Percentiles rank a stretch among this genome's conserved stretches.
These are phyloP conservation scores for Acridotheres tristis DNA, from an alignment of 2,797 vertebrate genomes.

Conservation along the genomic window DNA sequence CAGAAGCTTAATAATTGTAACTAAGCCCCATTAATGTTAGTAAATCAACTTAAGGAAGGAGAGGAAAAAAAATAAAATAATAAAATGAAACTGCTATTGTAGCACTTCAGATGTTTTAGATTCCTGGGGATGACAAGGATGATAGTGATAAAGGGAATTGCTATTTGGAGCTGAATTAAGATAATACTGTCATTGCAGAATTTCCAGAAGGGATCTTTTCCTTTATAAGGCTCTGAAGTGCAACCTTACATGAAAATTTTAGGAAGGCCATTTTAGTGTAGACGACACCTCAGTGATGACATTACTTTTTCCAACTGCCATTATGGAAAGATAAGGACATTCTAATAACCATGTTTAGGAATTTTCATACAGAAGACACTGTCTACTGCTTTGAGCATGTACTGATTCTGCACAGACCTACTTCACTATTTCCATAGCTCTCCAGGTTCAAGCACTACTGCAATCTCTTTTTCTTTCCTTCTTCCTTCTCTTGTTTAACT, in stretches of 20 bases:
- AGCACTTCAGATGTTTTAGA: constrained; percentile 2
- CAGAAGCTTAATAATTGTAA: background rate
- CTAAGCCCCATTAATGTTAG: background rate
- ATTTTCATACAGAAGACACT: background rate
- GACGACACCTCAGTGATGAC: background rate
- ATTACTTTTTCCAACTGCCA: background rate
- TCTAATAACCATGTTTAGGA: background rate
- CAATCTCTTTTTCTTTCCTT: background rate
- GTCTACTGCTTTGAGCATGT: background rate
- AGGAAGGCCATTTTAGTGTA: background rate
- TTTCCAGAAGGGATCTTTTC: background rate
- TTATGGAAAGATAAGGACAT: background rate
- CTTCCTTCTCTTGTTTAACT: background rate
- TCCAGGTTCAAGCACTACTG: background rate
- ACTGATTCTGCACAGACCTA: background rate
- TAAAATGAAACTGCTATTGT: background rate
- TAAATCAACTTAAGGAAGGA: background rate
- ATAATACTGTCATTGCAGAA: background rate
- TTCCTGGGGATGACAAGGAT: background rate
- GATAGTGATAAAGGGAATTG: background rate
- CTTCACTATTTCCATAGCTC: background rate
- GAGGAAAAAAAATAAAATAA: no score
- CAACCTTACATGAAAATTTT: background rate
- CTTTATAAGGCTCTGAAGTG: background rate
- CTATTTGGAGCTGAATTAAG: background rate